phyloP scores from a whole-genome alignment of 2,113 vertebrate species.

The Athene noctua region DNA sequence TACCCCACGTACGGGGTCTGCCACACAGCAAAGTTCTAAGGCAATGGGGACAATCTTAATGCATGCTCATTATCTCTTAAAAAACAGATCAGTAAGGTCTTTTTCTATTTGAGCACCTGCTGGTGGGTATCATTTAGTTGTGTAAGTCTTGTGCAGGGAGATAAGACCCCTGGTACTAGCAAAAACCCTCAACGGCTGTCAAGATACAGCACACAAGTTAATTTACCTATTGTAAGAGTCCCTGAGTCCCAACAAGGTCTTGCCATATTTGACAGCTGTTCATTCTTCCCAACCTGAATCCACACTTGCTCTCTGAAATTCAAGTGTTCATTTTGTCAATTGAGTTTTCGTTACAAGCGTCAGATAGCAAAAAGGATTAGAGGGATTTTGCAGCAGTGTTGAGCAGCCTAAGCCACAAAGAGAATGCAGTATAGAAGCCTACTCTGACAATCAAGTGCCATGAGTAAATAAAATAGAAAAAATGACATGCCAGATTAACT shows the following conservation, averaged over 20 bases:
- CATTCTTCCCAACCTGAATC: background rate
- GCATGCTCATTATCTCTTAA: background rate
- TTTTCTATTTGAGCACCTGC: background rate
- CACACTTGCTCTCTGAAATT: background rate
- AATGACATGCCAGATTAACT: background rate
- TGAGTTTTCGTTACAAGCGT: background rate
- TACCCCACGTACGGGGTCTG: background rate
- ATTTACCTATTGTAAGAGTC: background rate
- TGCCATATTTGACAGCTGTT: background rate
- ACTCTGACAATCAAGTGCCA: background rate
- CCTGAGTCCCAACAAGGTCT: background rate
- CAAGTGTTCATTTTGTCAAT: background rate
- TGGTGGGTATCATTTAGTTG: background rate
- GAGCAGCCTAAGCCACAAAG: slow-evolving; percentile 1
- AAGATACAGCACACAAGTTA: background rate
- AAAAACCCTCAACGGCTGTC: background rate
- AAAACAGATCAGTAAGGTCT: background rate
- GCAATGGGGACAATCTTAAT: background rate
- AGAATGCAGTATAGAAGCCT: background rate
- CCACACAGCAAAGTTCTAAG: background rate
- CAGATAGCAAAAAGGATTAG: background rate
- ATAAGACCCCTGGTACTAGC: background rate
- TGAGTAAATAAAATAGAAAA: slow-evolving; percentile 16
- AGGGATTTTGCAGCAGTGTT: background rate
- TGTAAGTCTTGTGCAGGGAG: background rate